phyloP scores from a whole-genome alignment of 2,888 invertebrate species.

The Pogonocherus hispidulus region DNA sequence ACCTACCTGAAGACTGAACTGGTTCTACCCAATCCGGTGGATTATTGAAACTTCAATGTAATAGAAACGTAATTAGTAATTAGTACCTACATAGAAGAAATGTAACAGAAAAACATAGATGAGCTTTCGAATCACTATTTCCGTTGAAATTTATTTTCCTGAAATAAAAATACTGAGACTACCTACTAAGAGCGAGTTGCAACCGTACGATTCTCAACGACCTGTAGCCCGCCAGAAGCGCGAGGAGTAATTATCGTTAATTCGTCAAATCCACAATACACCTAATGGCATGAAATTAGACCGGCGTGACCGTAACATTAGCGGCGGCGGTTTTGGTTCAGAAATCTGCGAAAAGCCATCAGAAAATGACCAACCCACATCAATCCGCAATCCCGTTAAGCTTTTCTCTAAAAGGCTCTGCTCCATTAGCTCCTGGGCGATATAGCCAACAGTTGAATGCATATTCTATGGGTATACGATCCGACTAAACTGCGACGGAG shows the following conservation, averaged over 20 bases:
- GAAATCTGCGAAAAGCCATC: conserved; percentile 49
- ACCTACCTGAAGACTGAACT: too few species aligned
- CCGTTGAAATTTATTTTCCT: too few species aligned
- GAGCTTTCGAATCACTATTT: too few species aligned
- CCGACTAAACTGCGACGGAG: neutral
- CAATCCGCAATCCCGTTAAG: conserved; percentile 46
- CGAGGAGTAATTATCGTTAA: conserved; percentile 19
- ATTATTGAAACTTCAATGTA: too few species aligned
- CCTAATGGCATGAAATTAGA: conserved; percentile 22
- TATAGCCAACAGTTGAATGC: conserved; percentile 11
- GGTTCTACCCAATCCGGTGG: too few species aligned
- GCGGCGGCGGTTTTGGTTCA: conserved; percentile 41
- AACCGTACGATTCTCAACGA: neutral
- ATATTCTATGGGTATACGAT: conserved; percentile 15
- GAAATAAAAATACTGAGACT: too few species aligned
- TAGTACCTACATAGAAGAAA: too few species aligned
- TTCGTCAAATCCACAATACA: conserved; percentile 23
- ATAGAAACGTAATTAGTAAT: too few species aligned
- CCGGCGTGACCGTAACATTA: conserved; percentile 13
- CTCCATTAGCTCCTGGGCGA: conserved; percentile 33
- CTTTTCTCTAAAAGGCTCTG: conserved; percentile 36
- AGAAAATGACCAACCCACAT: conserved; percentile 47
- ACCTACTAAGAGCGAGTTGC: neutral
- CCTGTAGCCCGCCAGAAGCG: neutral
- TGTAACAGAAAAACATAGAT: too few species aligned